These are phyloP conservation scores for Tachystola acroxantha DNA, from an alignment of 2,888 invertebrate species.

Conservation along the genomic window DNA sequence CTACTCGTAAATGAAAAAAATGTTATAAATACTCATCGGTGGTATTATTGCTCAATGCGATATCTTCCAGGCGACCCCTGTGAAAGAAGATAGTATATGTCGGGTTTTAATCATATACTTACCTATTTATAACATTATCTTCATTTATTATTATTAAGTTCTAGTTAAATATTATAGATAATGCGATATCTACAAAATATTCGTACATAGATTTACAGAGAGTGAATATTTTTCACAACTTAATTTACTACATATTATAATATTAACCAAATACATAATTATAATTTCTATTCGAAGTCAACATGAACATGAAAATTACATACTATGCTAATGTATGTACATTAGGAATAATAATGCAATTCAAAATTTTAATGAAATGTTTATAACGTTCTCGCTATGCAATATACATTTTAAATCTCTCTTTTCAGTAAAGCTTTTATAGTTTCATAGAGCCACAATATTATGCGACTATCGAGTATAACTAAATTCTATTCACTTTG, in stretches of 20 bases:
- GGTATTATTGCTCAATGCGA: no score
- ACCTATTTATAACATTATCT: no score
- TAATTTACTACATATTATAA: neutral
- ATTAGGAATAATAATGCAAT: neutral
- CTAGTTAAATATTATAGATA: no score
- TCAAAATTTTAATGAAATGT: neutral
- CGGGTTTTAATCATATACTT: no score
- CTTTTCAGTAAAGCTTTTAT: neutral
- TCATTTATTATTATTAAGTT: no score
- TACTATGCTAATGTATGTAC: neutral
- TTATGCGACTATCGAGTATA: neutral
- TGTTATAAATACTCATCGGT: no score
- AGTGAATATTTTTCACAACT: neutral
- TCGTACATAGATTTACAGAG: conserved; percentile 3
- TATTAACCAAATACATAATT: neutral
- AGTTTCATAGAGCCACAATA: neutral
- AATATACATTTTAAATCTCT: neutral
- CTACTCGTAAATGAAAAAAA: conserved; percentile 1
- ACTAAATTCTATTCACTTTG: neutral
- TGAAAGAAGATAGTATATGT: no score
- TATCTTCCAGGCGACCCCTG: no score
- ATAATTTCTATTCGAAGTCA: neutral
- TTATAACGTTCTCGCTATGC: neutral
- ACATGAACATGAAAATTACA: neutral
- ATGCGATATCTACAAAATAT: no score